A percentile compares a stretch with the other conserved stretches of the same genome.
phyloP scores from a whole-genome alignment of 2,113 vertebrate species.

The Aix galericulata region DNA sequence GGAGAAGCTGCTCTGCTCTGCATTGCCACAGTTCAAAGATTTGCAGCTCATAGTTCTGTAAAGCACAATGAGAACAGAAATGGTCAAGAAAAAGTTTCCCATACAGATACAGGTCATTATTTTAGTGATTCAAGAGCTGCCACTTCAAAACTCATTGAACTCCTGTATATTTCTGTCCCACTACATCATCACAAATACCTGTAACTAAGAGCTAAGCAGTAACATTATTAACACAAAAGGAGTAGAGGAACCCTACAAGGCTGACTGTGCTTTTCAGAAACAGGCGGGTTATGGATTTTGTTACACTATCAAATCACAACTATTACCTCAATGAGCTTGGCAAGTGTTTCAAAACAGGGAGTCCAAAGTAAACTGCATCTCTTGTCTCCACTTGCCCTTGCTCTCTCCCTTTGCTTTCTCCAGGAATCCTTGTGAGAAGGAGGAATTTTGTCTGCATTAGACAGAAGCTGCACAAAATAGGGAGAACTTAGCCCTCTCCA shows the following conservation, averaged over 20 bases:
- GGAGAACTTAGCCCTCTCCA: constrained; percentile 7
- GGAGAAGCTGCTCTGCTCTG: constrained; percentile 17
- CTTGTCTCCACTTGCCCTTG: constrained; percentile 33
- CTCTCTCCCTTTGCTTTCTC: constrained; percentile 45
- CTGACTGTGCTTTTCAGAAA: neutral
- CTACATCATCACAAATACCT: neutral
- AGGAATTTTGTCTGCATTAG: constrained; percentile 55
- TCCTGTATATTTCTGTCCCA: neutral
- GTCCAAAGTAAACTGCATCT: neutral
- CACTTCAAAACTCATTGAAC: neutral
- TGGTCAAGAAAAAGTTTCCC: neutral
- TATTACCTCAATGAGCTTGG: neutral
- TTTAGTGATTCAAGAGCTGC: neutral
- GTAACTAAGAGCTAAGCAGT: neutral
- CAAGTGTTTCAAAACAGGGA: constrained; percentile 33
- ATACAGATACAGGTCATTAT: constrained; percentile 1
- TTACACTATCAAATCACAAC: constrained; percentile 29
- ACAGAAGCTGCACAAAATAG: constrained; percentile 39
- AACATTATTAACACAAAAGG: neutral
- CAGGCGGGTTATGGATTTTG: neutral
- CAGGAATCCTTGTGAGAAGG: constrained; percentile 19
- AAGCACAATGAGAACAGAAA: neutral
- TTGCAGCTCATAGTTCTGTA: constrained; percentile 1
- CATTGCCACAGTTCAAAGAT: constrained; percentile 1
- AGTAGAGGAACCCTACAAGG: neutral